Percentiles rank a stretch among this genome's conserved stretches.
Conservation (phyloP, 1,140 invertebrate genomes). For the Hypothenemus hampei region DNA sequence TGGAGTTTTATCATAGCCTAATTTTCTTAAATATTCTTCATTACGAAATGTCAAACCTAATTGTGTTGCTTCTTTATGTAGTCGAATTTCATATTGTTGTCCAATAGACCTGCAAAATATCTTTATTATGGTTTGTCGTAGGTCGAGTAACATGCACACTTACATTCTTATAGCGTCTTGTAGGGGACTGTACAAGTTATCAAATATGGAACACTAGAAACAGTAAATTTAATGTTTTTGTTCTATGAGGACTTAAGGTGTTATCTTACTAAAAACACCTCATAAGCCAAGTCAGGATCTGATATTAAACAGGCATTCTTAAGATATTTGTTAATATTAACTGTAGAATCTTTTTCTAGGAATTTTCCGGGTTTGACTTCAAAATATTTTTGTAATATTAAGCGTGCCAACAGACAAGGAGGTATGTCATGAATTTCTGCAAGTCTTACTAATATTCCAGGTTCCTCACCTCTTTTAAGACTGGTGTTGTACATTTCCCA, state of each 20-base stretch:
- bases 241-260: not conserved
- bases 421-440: conserved; percentile 52
- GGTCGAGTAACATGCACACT: conserved; percentile 35
- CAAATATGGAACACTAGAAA: conserved; percentile 61
- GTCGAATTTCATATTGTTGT: conserved; percentile 67
- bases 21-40: conserved; percentile 72
- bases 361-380: conserved; percentile 35
- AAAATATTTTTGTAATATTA: conserved; percentile 59
- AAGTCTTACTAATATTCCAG: conserved; percentile 55
- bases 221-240: conserved; percentile 5
- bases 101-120: conserved; percentile 57
- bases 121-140: not conserved
- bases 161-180: conserved; percentile 69
- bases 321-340: conserved; percentile 55
- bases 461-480: conserved; percentile 37
- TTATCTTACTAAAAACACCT: conserved; percentile 66
- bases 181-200: conserved; percentile 72
- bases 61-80: conserved; percentile 56
- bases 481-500: conserved; percentile 38
- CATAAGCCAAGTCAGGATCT: conserved; percentile 65
- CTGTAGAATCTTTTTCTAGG: conserved; percentile 18
- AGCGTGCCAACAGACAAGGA: conserved; percentile 60
- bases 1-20: conserved; percentile 93
- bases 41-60: conserved; percentile 66
- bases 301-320: conserved; percentile 68